Percentiles rank a stretch among this genome's conserved stretches.
Evolutionary conservation across 2,113 vertebrate genomes (phyloP).

Genomic region (Eolophus roseicapilla): DNA sequence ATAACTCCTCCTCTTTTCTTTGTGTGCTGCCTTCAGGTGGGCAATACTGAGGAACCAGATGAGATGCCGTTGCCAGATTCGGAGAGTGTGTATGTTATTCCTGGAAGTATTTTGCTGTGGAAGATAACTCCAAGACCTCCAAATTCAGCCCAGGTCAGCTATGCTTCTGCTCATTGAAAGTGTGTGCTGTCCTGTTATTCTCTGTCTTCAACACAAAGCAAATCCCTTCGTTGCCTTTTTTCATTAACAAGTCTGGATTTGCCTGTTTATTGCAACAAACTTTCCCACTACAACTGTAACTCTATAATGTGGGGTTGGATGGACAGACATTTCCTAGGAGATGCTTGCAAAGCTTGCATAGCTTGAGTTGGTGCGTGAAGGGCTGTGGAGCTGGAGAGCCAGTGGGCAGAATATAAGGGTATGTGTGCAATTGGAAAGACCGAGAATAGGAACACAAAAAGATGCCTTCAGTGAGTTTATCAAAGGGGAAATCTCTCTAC

Average conservation of each 20-base stretch:
- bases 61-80: conserved; percentile 91
- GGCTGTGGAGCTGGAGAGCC: not conserved
- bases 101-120: conserved; percentile 92
- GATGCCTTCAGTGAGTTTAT: not conserved
- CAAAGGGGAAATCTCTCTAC: not conserved
- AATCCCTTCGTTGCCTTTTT: not conserved
- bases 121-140: conserved; percentile 92
- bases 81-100: conserved; percentile 91
- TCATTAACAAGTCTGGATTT: not conserved
- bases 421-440: not conserved
- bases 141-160: conserved; percentile 89
- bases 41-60: conserved; percentile 86
- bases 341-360: not conserved
- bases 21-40: conserved; percentile 64
- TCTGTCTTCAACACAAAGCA: not conserved
- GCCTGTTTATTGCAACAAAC: not conserved
- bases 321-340: not conserved
- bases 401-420: not conserved
- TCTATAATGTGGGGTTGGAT: not conserved
- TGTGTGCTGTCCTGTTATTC: not conserved
- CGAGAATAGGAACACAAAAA: not conserved
- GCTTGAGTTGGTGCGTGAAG: not conserved
- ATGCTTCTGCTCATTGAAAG: not conserved
- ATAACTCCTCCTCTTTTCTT: not conserved
- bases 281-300: not conserved